Conservation (phyloP, 2,888 invertebrate genomes). For the Timema cristinae region DNA sequence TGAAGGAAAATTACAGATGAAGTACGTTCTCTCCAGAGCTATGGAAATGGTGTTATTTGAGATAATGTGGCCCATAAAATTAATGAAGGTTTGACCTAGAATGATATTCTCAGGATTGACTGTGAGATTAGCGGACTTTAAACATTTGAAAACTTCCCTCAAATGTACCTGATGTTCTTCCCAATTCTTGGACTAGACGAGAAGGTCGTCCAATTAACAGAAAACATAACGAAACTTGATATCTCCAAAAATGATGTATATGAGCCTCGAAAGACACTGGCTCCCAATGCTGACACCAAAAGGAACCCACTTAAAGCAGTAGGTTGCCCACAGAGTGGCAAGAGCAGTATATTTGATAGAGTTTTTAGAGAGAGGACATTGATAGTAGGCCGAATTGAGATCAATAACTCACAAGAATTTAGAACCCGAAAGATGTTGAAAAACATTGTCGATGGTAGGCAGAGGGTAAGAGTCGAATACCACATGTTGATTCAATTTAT, state of each 20-base stretch:
- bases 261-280: neutral
- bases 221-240: neutral
- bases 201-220: neutral
- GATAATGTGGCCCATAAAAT: neutral
- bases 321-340: neutral
- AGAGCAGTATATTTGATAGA: neutral
- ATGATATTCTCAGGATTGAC: neutral
- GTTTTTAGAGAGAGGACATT: neutral
- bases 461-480: neutral
- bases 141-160: neutral
- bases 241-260: neutral
- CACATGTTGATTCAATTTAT: neutral
- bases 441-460: neutral
- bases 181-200: neutral
- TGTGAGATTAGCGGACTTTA: too few species aligned
- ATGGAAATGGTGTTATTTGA: neutral
- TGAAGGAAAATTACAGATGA: neutral
- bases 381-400: neutral
- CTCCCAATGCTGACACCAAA: neutral
- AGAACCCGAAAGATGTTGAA: neutral
- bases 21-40: neutral
- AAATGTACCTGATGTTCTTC: constrained; percentile 1
- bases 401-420: neutral
- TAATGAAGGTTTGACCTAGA: neutral
- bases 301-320: neutral